A percentile compares a stretch with the other conserved stretches of the same genome.
These are phyloP conservation scores for Thunnus maccoyii DNA, from an alignment of 2,113 vertebrate species.

Conservation along the genomic window DNA sequence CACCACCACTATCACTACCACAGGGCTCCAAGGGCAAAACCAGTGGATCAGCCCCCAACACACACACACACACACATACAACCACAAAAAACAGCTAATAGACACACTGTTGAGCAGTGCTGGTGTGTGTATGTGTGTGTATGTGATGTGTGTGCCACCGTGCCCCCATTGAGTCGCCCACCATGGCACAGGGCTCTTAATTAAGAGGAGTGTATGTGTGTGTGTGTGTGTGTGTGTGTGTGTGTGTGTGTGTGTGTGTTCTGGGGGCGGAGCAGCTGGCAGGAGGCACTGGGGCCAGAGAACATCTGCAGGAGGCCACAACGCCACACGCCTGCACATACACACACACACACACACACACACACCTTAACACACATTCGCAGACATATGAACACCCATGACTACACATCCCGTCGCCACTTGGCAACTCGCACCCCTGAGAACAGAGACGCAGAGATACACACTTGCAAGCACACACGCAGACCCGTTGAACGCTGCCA, in stretches of 20 bases:
- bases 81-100: constrained; percentile 28
- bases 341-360: background rate
- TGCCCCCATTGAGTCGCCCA: constrained; percentile 68
- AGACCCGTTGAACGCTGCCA: constrained; percentile 69
- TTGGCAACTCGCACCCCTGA: constrained; percentile 75
- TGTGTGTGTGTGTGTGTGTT: constrained; percentile 79
- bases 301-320: constrained; percentile 95
- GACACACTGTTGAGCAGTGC: constrained; percentile 40
- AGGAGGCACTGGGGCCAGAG: constrained; percentile 94
- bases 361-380: constrained; percentile 6
- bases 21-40: constrained; percentile 72
- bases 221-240: constrained; percentile 80
- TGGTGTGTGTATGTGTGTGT: constrained; percentile 42
- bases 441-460: constrained; percentile 84
- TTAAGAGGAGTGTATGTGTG: constrained; percentile 65
- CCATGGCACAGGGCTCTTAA: constrained; percentile 75
- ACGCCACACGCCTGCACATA: constrained; percentile 29
- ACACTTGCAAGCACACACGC: constrained; percentile 73
- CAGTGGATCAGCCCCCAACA: constrained; percentile 48
- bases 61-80: constrained; percentile 7
- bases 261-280: constrained; percentile 96
- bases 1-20: constrained; percentile 58
- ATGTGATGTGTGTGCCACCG: constrained; percentile 55
- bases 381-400: constrained; percentile 17
- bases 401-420: constrained; percentile 52